Evolutionary conservation across 2,113 vertebrate genomes (phyloP).

Genomic region (Lepidiolamprologus cunningtoni): DNA sequence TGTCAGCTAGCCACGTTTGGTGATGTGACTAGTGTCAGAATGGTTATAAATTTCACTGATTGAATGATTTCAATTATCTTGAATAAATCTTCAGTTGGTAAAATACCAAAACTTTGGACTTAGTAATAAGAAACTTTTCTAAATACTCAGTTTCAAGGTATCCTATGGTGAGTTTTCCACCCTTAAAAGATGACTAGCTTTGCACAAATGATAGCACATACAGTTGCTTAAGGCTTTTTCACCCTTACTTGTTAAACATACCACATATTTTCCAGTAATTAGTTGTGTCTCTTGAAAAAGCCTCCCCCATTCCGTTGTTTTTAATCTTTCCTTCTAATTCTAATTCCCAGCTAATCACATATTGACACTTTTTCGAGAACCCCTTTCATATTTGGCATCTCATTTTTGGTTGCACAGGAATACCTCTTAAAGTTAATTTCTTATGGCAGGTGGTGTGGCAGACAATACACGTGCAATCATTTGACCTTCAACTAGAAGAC

Average conservation of each 20-base stretch:
- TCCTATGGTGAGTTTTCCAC: background rate
- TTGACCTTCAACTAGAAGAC: background rate
- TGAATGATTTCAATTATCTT: background rate
- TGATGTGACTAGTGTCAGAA: background rate
- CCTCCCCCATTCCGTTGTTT: background rate
- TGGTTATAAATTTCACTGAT: background rate
- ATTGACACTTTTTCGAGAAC: background rate
- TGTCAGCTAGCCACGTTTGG: background rate
- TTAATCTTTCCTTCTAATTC: background rate
- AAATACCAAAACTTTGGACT: background rate
- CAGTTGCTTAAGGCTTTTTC: background rate
- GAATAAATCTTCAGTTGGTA: background rate
- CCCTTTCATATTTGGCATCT: background rate
- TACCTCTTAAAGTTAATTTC: background rate
- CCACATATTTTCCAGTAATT: background rate
- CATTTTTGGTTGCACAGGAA: background rate
- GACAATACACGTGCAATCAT: background rate
- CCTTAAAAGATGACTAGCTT: background rate
- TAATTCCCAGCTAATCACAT: background rate
- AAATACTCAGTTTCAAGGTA: background rate
- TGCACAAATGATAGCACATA: background rate
- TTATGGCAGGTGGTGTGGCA: background rate
- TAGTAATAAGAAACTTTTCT: background rate
- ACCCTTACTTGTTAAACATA: background rate
- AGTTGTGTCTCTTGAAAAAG: background rate